A percentile compares a stretch with the other conserved stretches of the same genome.
phyloP scores from a whole-genome alignment of 2,888 invertebrate genomes.

The Aleiodes leptofemur region DNA sequence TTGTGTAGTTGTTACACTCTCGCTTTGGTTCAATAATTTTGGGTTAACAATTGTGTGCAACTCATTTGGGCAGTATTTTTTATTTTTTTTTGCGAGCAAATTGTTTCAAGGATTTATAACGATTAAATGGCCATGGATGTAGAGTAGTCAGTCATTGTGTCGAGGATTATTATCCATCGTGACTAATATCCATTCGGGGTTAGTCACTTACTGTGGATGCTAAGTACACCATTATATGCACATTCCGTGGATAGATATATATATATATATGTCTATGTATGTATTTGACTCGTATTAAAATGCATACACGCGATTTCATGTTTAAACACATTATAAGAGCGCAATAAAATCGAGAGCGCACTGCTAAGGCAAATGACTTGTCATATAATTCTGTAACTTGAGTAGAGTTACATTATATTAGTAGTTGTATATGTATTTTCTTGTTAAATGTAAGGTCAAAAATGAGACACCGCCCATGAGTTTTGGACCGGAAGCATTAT shows the following conservation, averaged over 20 bases:
- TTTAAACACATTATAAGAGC: constrained; percentile 11
- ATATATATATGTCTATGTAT: not conserved
- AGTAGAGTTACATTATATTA: not conserved
- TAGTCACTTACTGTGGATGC: constrained; percentile 24
- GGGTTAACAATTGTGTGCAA: not conserved
- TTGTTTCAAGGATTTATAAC: constrained; percentile 20
- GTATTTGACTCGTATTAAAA: constrained; percentile 8
- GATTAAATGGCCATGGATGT: constrained; percentile 38
- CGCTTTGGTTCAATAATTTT: constrained; percentile 6
- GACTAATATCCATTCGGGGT: constrained; percentile 40
- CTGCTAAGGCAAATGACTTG: constrained; percentile 23
- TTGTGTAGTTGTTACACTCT: not conserved
- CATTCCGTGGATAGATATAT: constrained; percentile 27
- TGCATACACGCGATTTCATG: constrained; percentile 32
- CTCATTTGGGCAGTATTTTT: not conserved
- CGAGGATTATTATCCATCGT: constrained; percentile 40
- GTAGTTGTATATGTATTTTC: constrained; percentile 4
- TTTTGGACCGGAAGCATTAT: constrained; percentile 29
- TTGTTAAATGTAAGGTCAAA: constrained; percentile 25
- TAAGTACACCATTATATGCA: constrained; percentile 21
- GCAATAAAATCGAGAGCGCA: constrained; percentile 28
- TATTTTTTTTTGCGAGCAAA: not conserved
- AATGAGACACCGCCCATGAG: constrained; percentile 21
- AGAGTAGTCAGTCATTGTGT: constrained; percentile 47
- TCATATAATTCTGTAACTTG: constrained; percentile 30